Conservation (phyloP, 2,888 invertebrate species). For the Hipparchia semele region DNA sequence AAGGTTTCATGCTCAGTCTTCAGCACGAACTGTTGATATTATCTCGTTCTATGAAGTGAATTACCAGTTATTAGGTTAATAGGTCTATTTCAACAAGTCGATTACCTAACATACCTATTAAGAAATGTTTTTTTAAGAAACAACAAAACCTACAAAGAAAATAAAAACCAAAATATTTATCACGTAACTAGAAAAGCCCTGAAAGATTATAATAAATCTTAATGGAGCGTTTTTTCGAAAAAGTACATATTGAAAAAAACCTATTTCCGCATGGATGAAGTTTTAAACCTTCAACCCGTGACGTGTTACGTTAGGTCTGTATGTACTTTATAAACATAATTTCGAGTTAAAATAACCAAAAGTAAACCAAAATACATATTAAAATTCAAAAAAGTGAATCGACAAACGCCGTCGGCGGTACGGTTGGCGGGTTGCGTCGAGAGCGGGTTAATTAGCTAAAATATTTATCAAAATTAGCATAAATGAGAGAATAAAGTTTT, state of each 20-base stretch:
- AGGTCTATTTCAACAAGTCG: constrained; percentile 8
- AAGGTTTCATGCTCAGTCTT: constrained; percentile 9
- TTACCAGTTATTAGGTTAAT: constrained; percentile 20
- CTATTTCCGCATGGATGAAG: too few relatives aligned
- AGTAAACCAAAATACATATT: not conserved
- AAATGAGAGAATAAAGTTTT: constrained; percentile 19
- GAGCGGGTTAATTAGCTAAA: constrained; percentile 17
- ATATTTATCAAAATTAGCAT: constrained; percentile 14
- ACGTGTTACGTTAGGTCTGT: too few relatives aligned
- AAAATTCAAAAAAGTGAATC: constrained; percentile 3
- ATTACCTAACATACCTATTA: constrained; percentile 1
- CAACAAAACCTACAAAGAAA: not conserved
- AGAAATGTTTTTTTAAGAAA: not conserved
- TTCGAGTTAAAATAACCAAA: not conserved
- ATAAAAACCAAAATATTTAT: not conserved
- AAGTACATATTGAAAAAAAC: too few relatives aligned
- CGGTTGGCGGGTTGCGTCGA: constrained; percentile 3
- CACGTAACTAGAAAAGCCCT: too few relatives aligned
- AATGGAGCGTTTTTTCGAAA: too few relatives aligned
- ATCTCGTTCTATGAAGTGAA: constrained; percentile 13
- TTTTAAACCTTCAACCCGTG: too few relatives aligned
- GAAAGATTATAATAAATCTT: too few relatives aligned
- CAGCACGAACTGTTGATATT: constrained; percentile 21
- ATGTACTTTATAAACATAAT: too few relatives aligned
- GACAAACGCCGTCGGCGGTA: not conserved